Base-by-base conservation (phyloP, 2,113 vertebrate species). In the Vimba vimba region DNA sequence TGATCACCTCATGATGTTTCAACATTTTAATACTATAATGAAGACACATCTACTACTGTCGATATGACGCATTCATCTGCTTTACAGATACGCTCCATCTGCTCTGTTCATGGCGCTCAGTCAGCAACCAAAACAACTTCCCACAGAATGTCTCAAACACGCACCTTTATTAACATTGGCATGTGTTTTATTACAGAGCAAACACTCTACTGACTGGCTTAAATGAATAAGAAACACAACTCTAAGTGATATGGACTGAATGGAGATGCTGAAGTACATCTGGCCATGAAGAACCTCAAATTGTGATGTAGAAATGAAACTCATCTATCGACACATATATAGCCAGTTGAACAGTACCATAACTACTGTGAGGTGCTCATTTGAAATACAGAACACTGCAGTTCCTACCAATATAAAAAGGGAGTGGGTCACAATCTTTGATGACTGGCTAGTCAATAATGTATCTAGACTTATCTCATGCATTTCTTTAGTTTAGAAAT, bases 141-240 rank as follows among this genome's bases (percentile, higher is more conserved):
- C 55, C 83, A 71, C 71, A 69, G 62, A 73, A 52, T 45, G 77
- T 84, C 87, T 81, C 68, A 52, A 75, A 33, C 27, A 17, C 21
- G 68, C 68, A n/a, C 59, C 76, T 84, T 88, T 88, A 86, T 84
- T 88, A 86, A 84, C 77, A 57, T 59, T 84, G 85, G 60, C 82
- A 82, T 80, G 82, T 82, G 52, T 73, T 45, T 74, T 86, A 82
- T 89, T 85, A 87, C 50, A 79, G 30, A 19, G 30, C 71, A 86
- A 39, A 78, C 64, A 55, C 81, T 86, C 64, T 30, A 79, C 45
- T 69, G 80, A 71, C 64, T 15, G 55, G 74, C 62, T 82, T 23
- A 77, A 83, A 86, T 88, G 60, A 86, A 86, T 86, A 78, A 74
- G 84, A 83, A 76, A 68, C 80, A 83, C 78, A 43, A 73, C 86